These are phyloP conservation scores for Tiaroga cobitis DNA, from an alignment of 2,797 vertebrate species.

Conservation along the genomic window DNA sequence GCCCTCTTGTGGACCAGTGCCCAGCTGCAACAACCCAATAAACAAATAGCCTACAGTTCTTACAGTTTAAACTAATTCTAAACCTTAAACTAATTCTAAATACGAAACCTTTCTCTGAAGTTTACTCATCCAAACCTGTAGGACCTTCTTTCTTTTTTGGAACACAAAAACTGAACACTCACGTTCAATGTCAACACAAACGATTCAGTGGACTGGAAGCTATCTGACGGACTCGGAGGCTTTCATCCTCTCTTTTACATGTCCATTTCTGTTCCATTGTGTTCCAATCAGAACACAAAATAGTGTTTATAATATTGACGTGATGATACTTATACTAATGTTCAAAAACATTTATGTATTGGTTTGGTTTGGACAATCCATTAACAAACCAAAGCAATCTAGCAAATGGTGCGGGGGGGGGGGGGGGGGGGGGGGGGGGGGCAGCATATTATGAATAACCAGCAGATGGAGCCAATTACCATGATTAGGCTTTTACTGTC, in stretches of 20 bases:
- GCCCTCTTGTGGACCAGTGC: neutral
- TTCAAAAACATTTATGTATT: neutral
- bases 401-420: conserved; percentile 27
- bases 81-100: too few relatives aligned
- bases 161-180: neutral
- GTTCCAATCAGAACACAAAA: neutral
- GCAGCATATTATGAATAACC: conserved; percentile 22
- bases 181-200: neutral
- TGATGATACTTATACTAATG: neutral
- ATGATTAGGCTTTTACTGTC: neutral
- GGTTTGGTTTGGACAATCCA: neutral
- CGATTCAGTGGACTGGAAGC: neutral
- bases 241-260: neutral
- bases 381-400: neutral
- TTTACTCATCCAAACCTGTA: neutral
- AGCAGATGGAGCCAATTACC: conserved; percentile 45
- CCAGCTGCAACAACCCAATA: neutral
- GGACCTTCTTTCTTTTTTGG: neutral
- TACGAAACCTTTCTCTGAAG: neutral
- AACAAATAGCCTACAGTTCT: neutral
- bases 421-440: too few relatives aligned
- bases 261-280: neutral
- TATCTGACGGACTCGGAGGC: neutral
- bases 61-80: neutral
- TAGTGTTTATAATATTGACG: too few relatives aligned